Percentiles rank a stretch among this genome's conserved stretches.
phyloP scores from a whole-genome alignment of 2,797 vertebrate genomes.

The Diceros bicornis region DNA sequence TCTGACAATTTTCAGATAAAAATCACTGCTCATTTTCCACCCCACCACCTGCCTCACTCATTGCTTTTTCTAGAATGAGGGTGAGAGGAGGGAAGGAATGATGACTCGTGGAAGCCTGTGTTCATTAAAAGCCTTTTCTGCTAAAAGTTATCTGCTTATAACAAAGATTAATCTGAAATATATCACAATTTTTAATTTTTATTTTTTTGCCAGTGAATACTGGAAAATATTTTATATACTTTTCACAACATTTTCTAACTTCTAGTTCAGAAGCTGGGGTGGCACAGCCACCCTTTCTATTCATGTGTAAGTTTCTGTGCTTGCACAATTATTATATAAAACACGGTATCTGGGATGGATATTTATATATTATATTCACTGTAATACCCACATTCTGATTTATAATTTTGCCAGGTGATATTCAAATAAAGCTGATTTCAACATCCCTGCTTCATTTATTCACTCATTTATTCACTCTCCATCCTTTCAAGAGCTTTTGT shows the following conservation, averaged over 20 bases:
- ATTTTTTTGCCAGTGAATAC: not conserved
- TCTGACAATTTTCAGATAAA: not conserved
- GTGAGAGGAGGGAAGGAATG: not conserved
- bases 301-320: not conserved
- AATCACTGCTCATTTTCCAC: not conserved
- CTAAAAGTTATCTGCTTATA: not conserved
- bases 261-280: not conserved
- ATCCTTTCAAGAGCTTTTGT: not conserved
- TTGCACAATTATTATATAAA: not conserved
- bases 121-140: not conserved
- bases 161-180: slow-evolving; percentile 6
- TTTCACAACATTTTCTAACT: not conserved
- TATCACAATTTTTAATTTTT: not conserved
- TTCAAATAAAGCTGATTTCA: slow-evolving; percentile 49
- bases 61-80: not conserved
- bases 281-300: not conserved
- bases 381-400: not conserved
- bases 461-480: not conserved
- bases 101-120: not conserved
- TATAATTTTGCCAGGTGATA: not conserved
- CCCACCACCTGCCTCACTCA: not conserved
- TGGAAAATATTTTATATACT: not conserved
- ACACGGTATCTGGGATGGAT: not conserved
- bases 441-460: not conserved
- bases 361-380: not conserved